These are phyloP conservation scores for Cecropterus lyciades DNA, from an alignment of 1,140 invertebrate species.

Conservation along the genomic window DNA sequence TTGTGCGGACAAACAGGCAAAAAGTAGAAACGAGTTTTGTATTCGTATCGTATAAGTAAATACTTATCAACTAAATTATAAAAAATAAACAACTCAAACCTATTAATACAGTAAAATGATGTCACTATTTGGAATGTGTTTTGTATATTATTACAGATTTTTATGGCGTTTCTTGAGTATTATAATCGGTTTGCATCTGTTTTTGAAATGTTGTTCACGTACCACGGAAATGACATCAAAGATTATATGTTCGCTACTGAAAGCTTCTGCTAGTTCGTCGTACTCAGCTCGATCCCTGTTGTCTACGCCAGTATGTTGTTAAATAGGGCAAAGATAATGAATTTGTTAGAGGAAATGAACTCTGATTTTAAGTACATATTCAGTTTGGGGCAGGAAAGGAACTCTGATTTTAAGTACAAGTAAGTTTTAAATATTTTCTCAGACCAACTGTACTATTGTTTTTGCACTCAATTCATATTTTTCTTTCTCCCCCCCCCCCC, in stretches of 20 bases:
- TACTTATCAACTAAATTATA: too few species aligned
- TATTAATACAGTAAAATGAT: too few species aligned
- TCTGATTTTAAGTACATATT: conserved; percentile 52
- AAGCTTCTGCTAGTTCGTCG: conserved; percentile 55
- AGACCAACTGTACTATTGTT: too few species aligned
- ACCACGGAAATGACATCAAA: conserved; percentile 40
- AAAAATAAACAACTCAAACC: too few species aligned
- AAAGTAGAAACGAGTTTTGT: too few species aligned
- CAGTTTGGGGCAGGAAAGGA: conserved; percentile 41
- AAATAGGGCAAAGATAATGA: conserved; percentile 41
- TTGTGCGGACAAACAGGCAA: too few species aligned
- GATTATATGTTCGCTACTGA: conserved; percentile 59
- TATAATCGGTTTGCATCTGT: conserved; percentile 28
- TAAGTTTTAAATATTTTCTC: too few species aligned
- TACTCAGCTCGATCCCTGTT: conserved; percentile 44
- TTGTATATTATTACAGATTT: conserved; percentile 54
- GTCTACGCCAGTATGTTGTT: conserved; percentile 41
- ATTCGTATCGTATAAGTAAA: too few species aligned
- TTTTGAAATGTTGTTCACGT: conserved; percentile 52
- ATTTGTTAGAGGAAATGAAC: conserved; percentile 50
- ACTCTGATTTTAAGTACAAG: conserved; percentile 51
- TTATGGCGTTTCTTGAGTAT: conserved; percentile 45
- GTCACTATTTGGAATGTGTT: too few species aligned
- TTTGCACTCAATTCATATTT: too few species aligned
- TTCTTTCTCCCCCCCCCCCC: too few species aligned